Evolutionary conservation across 2,113 vertebrate species (phyloP).

Genomic region (Brevimyrus niger): DNA sequence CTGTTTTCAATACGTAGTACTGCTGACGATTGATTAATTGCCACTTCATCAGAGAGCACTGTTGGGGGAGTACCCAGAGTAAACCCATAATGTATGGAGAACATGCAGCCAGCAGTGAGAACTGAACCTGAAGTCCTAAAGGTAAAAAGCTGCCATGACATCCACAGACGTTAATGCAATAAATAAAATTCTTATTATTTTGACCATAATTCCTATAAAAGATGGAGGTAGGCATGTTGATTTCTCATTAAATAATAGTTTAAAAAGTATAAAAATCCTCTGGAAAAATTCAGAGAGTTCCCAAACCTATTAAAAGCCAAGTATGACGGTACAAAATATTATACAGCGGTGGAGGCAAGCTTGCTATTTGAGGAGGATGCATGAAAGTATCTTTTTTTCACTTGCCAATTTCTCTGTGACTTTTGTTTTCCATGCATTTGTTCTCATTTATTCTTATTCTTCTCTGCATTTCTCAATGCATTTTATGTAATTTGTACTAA

Average conservation of each 20-base stretch:
- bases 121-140: background rate
- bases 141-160: background rate
- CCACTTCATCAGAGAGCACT: background rate
- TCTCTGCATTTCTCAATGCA: background rate
- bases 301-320: background rate
- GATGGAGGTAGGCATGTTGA: background rate
- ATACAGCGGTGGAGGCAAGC: background rate
- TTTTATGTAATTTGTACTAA: background rate
- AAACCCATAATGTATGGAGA: background rate
- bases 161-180: background rate
- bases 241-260: background rate
- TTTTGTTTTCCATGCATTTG: background rate
- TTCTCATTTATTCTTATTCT: background rate
- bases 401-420: background rate
- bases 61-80: background rate
- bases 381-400: background rate
- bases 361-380: background rate
- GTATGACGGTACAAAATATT: background rate
- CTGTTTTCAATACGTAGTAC: background rate
- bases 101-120: background rate
- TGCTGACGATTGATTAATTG: background rate
- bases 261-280: background rate
- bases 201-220: background rate
- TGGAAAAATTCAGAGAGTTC: background rate
- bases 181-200: background rate